Percentiles rank a stretch among this genome's conserved stretches.
Conservation (phyloP, 2,888 invertebrate species). For the Apotomis turbidana region DNA sequence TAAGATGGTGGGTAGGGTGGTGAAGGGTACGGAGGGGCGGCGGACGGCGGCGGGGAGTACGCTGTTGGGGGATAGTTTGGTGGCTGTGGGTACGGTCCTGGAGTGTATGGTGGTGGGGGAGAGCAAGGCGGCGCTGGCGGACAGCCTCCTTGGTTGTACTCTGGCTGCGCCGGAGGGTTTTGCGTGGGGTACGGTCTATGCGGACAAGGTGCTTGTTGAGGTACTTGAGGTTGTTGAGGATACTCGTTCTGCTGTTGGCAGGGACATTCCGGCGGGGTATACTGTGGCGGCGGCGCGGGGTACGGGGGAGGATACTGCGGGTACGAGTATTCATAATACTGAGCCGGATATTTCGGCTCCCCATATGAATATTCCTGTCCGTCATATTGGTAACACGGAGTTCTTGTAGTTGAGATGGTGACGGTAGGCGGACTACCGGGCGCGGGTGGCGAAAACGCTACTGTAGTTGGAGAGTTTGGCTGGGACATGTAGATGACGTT, state of each 20-base stretch:
- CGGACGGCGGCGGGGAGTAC: slow-evolving; percentile 41
- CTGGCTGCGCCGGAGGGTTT: slow-evolving; percentile 40
- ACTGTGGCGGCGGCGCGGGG: slow-evolving; percentile 32
- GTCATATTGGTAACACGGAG: slow-evolving; percentile 42
- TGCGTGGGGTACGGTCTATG: slow-evolving; percentile 32
- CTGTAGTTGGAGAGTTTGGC: slow-evolving; percentile 51
- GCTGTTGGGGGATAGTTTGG: slow-evolving; percentile 37
- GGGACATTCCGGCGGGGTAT: slow-evolving; percentile 38
- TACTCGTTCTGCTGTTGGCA: slow-evolving; percentile 29
- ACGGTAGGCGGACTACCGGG: slow-evolving; percentile 49
- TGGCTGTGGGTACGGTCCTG: slow-evolving; percentile 36
- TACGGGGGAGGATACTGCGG: slow-evolving; percentile 9
- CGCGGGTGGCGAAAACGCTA: slow-evolving; percentile 48
- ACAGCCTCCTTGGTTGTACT: slow-evolving; percentile 17
- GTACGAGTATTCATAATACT: slow-evolving; percentile 48
- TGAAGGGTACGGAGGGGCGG: slow-evolving; percentile 36
- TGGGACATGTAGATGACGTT: slow-evolving; percentile 58
- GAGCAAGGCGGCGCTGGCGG: slow-evolving; percentile 38
- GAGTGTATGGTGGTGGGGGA: slow-evolving; percentile 34
- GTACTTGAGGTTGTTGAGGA: background rate
- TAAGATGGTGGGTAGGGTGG: slow-evolving; percentile 44
- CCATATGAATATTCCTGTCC: slow-evolving; percentile 47
- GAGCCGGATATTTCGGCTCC: slow-evolving; percentile 47
- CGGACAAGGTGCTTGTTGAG: slow-evolving; percentile 9
- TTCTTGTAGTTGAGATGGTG: slow-evolving; percentile 46